Evolutionary conservation across 2,113 vertebrate species (phyloP).

Genomic region (Nycticebus coucang): DNA sequence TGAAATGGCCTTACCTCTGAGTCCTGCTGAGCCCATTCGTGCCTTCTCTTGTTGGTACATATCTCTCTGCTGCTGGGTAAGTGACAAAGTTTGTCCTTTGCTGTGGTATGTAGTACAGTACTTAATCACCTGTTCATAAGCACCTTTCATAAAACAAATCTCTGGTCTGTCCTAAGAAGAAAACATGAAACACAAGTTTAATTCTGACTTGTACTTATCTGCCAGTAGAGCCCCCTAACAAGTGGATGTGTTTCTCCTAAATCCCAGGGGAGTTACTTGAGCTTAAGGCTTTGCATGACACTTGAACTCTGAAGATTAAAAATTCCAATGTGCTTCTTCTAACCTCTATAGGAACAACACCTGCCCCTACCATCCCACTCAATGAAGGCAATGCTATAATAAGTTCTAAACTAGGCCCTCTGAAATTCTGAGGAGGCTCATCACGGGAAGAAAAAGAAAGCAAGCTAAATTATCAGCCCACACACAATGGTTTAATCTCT

Average conservation of each 20-base stretch:
- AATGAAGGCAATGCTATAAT: background rate
- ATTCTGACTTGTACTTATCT: background rate
- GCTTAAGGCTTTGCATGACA: background rate
- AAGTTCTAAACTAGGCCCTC: background rate
- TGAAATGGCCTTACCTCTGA: conserved; percentile 89
- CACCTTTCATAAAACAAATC: conserved; percentile 95
- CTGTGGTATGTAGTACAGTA: conserved; percentile 93
- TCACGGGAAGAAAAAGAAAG: background rate
- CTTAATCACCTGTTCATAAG: conserved; percentile 95
- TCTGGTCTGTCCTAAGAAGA: conserved; percentile 90
- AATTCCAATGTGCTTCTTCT: background rate
- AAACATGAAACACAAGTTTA: conserved; percentile 44
- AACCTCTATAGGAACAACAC: background rate
- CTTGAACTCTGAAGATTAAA: conserved; percentile 19
- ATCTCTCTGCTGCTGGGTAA: conserved; percentile 93
- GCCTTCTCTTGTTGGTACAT: conserved; percentile 95
- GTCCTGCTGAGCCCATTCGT: conserved; percentile 94
- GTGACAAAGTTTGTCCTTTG: conserved; percentile 87
- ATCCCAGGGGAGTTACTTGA: background rate
- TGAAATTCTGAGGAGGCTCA: background rate
- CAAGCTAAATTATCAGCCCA: background rate
- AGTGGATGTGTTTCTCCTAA: conserved; percentile 27
- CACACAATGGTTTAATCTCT: background rate
- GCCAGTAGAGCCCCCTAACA: background rate
- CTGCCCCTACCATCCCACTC: background rate